Evolutionary conservation across 2,888 invertebrate species (phyloP), one percentile per base, ranked within the genome.

Genomic region (Zootermopsis nevadensis): DNA sequence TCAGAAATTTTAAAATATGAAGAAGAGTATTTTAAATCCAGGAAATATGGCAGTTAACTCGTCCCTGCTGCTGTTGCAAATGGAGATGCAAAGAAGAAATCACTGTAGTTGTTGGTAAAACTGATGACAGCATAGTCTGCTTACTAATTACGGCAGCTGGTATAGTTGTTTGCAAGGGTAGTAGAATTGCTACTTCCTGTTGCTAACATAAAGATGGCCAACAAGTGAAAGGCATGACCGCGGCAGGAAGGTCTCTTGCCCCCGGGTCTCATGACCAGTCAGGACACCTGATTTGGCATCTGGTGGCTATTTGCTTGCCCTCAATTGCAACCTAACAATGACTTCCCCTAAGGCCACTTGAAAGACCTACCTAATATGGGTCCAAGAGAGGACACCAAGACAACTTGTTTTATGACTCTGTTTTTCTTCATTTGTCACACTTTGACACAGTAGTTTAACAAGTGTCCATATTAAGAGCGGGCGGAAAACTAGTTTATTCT

Each of bases 201-300:
- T 33, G 69, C 27, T 69, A 7, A 0, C 31, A 30, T 33, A 33
- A 33, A 69, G 69, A 33, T 69, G 30, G 33, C 22, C 6, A 24
- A 22, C 8, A 10, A 69, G 69, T 69, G 69, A 69, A 69, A 69
- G 69, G 69, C 69, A 60, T 27, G 27, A 27, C 60, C n/a, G 60
- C n/a, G n/a, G 60, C 27, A 69, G 69, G 69, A 69, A 69, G 69
- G 33, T 69, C 30, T 69, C 69, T 69, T 69, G 69, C 69, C 69
- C 33, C 69, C 6, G 30, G 69, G 27, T 10, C 24, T 60, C 60
- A 60, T 60, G 60, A 33, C 69, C 31, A 69, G 33, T 30, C 33
- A 4, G 53, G 33, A 53, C 55, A 77, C 77, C 77, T 55, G 77
- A 31, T 77, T 77, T 77, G 77, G 77, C 77, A 77, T 48, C 31